These are phyloP conservation scores for Diabrotica undecimpunctata DNA, from an alignment of 1,140 invertebrate species.

Conservation along the genomic window DNA sequence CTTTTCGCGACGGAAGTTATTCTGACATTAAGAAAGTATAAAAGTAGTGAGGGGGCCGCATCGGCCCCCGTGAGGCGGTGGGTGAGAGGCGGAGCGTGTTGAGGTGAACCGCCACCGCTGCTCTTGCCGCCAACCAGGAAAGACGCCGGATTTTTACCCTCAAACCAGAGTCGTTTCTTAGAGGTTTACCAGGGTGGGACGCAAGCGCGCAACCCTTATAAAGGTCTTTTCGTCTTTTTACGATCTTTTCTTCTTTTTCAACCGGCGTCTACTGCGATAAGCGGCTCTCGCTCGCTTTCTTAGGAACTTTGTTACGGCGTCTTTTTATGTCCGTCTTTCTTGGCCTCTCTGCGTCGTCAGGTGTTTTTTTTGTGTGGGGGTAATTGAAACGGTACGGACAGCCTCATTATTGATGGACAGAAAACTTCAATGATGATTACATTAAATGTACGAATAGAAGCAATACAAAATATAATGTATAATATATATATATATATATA, in stretches of 20 bases:
- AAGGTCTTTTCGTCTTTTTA: conserved; percentile 46
- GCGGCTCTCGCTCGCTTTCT: conserved; percentile 22
- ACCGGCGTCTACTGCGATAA: background rate
- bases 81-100: conserved; percentile 47
- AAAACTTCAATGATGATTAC: background rate
- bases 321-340: conserved; percentile 29
- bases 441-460: background rate
- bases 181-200: conserved; percentile 48
- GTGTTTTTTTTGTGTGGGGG: conserved; percentile 13
- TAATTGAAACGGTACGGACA: conserved; percentile 20
- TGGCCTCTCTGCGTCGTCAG: conserved; percentile 19
- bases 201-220: conserved; percentile 46
- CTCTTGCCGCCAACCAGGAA: conserved; percentile 49
- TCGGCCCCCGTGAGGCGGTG: conserved; percentile 35
- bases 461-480: no score
- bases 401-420: conserved; percentile 15
- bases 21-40: conserved; percentile 50
- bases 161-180: conserved; percentile 50
- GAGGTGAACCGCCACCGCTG: conserved; percentile 49
- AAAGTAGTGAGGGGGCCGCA: conserved; percentile 44
- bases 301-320: conserved; percentile 22
- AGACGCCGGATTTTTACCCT: conserved; percentile 50
- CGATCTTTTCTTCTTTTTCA: conserved; percentile 17
- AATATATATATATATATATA: no score
- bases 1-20: conserved; percentile 46